Percentiles rank a stretch among this genome's conserved stretches.
phyloP scores from a whole-genome alignment of 1,140 invertebrate genomes.

The Panagrolaimus sp. region DNA sequence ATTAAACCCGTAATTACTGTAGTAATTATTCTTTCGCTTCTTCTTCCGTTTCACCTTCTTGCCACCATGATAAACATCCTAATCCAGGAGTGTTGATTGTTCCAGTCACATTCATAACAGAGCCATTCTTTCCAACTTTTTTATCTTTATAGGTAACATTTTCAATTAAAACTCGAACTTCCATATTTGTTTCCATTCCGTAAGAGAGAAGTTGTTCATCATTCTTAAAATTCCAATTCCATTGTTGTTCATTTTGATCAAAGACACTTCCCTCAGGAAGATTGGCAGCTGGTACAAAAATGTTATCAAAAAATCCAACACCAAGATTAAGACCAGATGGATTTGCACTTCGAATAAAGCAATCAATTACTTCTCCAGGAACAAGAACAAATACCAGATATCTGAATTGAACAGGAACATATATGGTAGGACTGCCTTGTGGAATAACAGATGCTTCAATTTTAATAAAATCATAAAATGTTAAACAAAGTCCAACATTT shows the following conservation, averaged over 20 bases:
- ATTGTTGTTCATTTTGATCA: slow-evolving; percentile 28
- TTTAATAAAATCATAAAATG: slow-evolving; percentile 33
- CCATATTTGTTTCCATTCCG: slow-evolving; percentile 26
- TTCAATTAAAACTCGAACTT: slow-evolving; percentile 8
- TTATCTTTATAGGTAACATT: background rate
- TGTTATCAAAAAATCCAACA: slow-evolving; percentile 29
- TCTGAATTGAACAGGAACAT: slow-evolving; percentile 25
- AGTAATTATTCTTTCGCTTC: background rate
- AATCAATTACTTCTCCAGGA: slow-evolving; percentile 28
- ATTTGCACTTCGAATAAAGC: slow-evolving; percentile 22
- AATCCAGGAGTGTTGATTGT: slow-evolving; percentile 27
- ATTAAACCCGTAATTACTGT: slow-evolving; percentile 1
- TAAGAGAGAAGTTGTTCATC: slow-evolving; percentile 21
- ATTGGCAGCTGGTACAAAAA: slow-evolving; percentile 25
- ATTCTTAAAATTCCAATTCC: slow-evolving; percentile 32
- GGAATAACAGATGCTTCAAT: slow-evolving; percentile 27
- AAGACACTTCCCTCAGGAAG: slow-evolving; percentile 30
- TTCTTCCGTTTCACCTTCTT: background rate
- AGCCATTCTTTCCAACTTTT: slow-evolving; percentile 6
- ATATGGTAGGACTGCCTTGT: slow-evolving; percentile 26
- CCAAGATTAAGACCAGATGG: slow-evolving; percentile 23
- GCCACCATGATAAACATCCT: slow-evolving; percentile 31
- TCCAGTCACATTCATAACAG: slow-evolving; percentile 16
- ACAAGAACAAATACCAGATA: slow-evolving; percentile 28
- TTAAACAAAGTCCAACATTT: slow-evolving; percentile 31